These are phyloP conservation scores for Drosophila lowei DNA, from an alignment of 1,140 invertebrate species.

Conservation along the genomic window DNA sequence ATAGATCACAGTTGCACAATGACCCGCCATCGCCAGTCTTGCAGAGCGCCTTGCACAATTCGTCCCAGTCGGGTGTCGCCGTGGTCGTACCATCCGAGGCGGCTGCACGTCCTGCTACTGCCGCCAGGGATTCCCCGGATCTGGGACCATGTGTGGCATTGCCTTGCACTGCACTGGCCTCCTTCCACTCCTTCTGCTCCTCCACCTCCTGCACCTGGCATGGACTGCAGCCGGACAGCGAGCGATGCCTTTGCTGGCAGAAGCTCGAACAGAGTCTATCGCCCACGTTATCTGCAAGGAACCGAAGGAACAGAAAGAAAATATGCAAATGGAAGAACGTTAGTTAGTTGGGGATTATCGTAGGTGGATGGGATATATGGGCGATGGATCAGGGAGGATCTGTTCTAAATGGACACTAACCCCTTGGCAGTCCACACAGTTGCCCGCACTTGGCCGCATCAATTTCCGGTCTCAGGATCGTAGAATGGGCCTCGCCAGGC, in stretches of 20 bases:
- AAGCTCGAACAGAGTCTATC: conserved; percentile 60
- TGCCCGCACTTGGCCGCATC: conserved; percentile 67
- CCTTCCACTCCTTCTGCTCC: conserved; percentile 4
- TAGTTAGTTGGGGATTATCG: background rate
- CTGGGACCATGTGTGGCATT: conserved; percentile 58
- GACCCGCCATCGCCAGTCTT: conserved; percentile 84
- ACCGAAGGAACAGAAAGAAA: background rate
- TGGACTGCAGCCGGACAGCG: conserved; percentile 70
- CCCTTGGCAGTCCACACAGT: conserved; percentile 65
- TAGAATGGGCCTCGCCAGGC: conserved; percentile 39
- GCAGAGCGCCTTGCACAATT: conserved; percentile 84
- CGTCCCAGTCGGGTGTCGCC: conserved; percentile 81
- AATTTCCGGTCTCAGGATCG: conserved; percentile 60
- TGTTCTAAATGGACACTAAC: conserved; percentile 39
- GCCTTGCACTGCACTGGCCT: conserved; percentile 52
- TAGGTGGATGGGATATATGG: too few species aligned
- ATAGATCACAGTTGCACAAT: conserved; percentile 85
- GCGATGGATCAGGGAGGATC: background rate
- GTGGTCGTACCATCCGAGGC: conserved; percentile 9
- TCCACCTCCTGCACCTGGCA: conserved; percentile 43
- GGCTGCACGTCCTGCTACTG: conserved; percentile 10
- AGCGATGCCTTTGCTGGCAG: conserved; percentile 51
- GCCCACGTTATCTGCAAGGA: conserved; percentile 24
- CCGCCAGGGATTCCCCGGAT: conserved; percentile 4
- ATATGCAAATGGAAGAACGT: background rate